Evolutionary conservation across 1,140 invertebrate genomes (phyloP), one percentile per base, ranked within the genome.

Genomic region (Drosophila kepulauana): DNA sequence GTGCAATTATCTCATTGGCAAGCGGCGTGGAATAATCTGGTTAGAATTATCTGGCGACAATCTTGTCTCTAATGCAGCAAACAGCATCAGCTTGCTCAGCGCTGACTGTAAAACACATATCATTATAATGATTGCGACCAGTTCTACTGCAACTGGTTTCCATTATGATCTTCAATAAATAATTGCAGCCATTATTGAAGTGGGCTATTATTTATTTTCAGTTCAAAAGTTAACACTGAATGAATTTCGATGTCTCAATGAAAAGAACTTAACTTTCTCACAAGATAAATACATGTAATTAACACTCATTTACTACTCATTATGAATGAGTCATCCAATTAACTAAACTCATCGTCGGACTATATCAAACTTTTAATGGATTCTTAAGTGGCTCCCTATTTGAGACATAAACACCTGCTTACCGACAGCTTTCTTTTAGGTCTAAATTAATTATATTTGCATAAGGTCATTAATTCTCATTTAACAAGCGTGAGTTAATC

Each of bases 1-100:
- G 54, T 25, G 43, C 33, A 38, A 4, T 20, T 25, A 25, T 66
- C 61, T 63, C 49, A 46, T 66, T 75, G 65, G 43, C 49, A 84
- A 70, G 35, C 7, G 30, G 66, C 74, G 62, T 63, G 51, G 38
- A 13, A 38, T 15, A 62, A 51, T 11, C 54, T 45, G 5, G 30
- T 62, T 66, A 2, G 25, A 13, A 8, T 56, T 52, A 64, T 38
- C 49, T 48, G 2, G 1, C 7, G 41, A 28, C 30, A 20, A 52
- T 10, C 33, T 30, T 1, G 6, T 38, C 8, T 58, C 20, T 46
- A 35, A 30, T 30, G 25, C 11, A 51, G 35, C 33, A 13, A 49
- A 33, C 13, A 33, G 6, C 54, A 25, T 41, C 10, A 28, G 20
- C n/a, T 43, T 20, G 11, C 15, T 0, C 28, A n/a, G 0, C 35